These are phyloP conservation scores for Caenorhabditis sp. DNA, from an alignment of 2,888 invertebrate species.

Conservation along the genomic window DNA sequence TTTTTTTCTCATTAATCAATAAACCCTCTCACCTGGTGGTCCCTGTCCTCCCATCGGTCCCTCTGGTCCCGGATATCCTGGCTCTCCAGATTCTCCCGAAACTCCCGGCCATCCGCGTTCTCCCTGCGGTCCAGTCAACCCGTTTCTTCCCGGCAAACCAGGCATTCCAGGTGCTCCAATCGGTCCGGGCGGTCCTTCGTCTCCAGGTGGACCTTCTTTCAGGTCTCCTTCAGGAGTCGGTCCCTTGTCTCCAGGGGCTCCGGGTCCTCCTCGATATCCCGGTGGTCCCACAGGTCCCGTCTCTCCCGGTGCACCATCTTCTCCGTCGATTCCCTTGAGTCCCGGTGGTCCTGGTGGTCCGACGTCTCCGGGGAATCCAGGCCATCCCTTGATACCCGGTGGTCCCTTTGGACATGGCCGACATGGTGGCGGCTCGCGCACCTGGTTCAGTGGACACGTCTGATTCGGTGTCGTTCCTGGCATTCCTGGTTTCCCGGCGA, in stretches of 20 bases:
- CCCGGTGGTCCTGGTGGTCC: slow-evolving; percentile 82
- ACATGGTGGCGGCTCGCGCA: slow-evolving; percentile 83
- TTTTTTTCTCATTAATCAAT: not conserved
- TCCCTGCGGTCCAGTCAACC: slow-evolving; percentile 77
- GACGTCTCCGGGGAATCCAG: slow-evolving; percentile 82
- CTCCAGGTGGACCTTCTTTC: slow-evolving; percentile 75
- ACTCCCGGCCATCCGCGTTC: slow-evolving; percentile 77
- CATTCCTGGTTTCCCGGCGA: slow-evolving; percentile 78
- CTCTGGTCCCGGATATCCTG: slow-evolving; percentile 81
- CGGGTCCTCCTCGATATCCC: slow-evolving; percentile 80
- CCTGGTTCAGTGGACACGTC: slow-evolving; percentile 80
- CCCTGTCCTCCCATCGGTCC: slow-evolving; percentile 80
- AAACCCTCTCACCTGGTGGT: slow-evolving; percentile 78
- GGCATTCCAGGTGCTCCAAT: slow-evolving; percentile 81
- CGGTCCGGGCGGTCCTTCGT: slow-evolving; percentile 82
- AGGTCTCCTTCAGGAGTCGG: slow-evolving; percentile 80
- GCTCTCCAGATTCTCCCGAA: slow-evolving; percentile 79
- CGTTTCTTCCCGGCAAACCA: slow-evolving; percentile 81
- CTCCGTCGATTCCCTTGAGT: slow-evolving; percentile 81
- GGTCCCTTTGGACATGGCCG: slow-evolving; percentile 80
- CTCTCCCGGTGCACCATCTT: slow-evolving; percentile 81
- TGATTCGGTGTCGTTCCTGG: slow-evolving; percentile 83
- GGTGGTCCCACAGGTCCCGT: slow-evolving; percentile 74
- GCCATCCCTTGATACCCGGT: slow-evolving; percentile 83
- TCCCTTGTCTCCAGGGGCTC: slow-evolving; percentile 83